Base-by-base conservation (phyloP, 2,797 vertebrate genomes). In the Pyrocephalus nanus region DNA sequence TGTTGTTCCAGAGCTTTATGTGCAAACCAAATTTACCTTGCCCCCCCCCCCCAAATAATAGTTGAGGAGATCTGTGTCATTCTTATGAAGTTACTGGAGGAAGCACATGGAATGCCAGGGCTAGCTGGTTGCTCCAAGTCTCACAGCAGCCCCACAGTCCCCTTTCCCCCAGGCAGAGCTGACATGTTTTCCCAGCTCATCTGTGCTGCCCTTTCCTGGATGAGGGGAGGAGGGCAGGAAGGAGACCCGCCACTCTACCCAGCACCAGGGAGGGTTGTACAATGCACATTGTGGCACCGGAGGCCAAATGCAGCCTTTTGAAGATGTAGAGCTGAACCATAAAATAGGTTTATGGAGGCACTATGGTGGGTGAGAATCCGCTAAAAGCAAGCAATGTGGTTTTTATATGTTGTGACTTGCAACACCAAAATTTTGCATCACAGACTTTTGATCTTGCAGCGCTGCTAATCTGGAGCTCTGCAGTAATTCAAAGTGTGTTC, bases 371-470 rank as follows among this genome's bases (percentile, higher is more conserved):
- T 92, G 45, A 90, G 86, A 73, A 45, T 70, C 53, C 87, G 72
- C 64, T 92, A 76, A 82, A 88, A 90, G 23, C 36, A 86, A 30
- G 27, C 80, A 82, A 47, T 40, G 57, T 93, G 86, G 74, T 77
- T 92, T 96, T 77, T 74, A 51, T 86, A 72, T 82, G 90, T 88
- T 93, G 48, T 23, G 15, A 91, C 90, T 90, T n/a, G 83, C 88
- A 89, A 77, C 86, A 85, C 67, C 82, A 82, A 62, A 74, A 74
- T 89, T 93, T 92, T 92, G 67, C 94, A 92, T 92, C 67, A 43
- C 43, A 77, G 82, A 71, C 73, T 90, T 96, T 95, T 94, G 94
- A 96, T 96, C 82, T 86, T 90, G 67, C 48, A 90, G 77, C 4
- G 0, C 60, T 87, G 76, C 79, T 92, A 50, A 51, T 85, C 71